Evolutionary conservation across 2,888 invertebrate genomes (phyloP).

Genomic region (Resseliella maxima): DNA sequence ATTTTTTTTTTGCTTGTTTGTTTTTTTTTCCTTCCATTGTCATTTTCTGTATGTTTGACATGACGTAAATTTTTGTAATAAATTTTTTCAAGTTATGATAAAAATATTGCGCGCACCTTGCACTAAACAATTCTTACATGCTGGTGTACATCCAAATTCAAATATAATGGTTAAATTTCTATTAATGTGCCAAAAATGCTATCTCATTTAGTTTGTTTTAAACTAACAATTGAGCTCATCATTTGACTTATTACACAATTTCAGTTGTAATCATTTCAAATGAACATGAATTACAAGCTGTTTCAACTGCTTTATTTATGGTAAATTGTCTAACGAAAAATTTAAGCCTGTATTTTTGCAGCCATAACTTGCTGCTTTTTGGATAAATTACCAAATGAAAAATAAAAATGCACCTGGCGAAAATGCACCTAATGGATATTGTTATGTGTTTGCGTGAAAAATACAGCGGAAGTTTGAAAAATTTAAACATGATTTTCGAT

Average conservation of each 20-base stretch:
- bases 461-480: constrained; percentile 45
- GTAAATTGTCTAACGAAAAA: neutral
- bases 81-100: neutral
- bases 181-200: constrained; percentile 51
- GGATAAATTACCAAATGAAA: neutral
- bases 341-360: neutral
- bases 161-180: neutral
- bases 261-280: constrained; percentile 30
- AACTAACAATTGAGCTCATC: constrained; percentile 9
- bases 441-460: neutral
- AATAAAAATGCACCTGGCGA: constrained; percentile 22
- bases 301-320: neutral
- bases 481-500: constrained; percentile 53
- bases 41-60: neutral
- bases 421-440: neutral
- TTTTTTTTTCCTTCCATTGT: neutral
- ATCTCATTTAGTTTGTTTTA: constrained; percentile 10
- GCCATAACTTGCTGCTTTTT: neutral
- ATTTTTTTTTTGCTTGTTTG: neutral
- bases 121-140: constrained; percentile 5
- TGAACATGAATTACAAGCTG: constrained; percentile 51
- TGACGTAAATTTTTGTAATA: neutral
- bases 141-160: neutral
- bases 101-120: constrained; percentile 3
- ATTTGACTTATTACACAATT: constrained; percentile 41